Percentiles rank a stretch among this genome's conserved stretches.
These are phyloP conservation scores for Castor canadensis DNA, from an alignment of 2,113 vertebrate species.

Conservation along the genomic window DNA sequence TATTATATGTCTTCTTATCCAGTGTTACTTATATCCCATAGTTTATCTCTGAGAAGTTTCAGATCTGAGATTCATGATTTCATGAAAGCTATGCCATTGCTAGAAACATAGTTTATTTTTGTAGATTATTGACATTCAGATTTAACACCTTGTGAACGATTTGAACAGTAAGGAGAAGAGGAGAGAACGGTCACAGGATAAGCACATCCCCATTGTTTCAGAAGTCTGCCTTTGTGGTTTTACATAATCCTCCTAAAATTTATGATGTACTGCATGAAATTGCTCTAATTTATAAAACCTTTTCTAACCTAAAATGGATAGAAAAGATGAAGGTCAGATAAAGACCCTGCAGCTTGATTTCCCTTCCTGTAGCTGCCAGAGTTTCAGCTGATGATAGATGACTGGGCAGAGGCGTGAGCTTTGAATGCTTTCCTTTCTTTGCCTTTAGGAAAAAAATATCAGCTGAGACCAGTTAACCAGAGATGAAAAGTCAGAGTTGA, in stretches of 20 bases:
- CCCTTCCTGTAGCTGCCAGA: conserved; percentile 42
- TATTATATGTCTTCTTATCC: background rate
- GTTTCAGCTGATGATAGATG: conserved; percentile 55
- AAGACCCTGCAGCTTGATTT: conserved; percentile 57
- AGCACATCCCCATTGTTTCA: background rate
- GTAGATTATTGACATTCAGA: background rate
- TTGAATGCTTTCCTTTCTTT: conserved; percentile 21
- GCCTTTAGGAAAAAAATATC: conserved; percentile 34
- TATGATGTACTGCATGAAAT: background rate
- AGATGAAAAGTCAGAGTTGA: conserved; percentile 27
- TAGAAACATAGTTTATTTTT: conserved; percentile 7
- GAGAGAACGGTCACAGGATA: background rate
- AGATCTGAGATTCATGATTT: background rate
- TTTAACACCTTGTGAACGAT: background rate
- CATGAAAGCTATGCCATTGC: background rate
- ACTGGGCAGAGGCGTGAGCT: background rate
- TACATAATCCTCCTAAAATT: conserved; percentile 44
- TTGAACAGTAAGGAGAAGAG: background rate
- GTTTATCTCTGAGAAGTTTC: background rate
- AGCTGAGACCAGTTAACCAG: conserved; percentile 31
- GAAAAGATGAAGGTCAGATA: conserved; percentile 60
- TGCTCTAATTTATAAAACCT: conserved; percentile 39
- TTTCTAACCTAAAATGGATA: conserved; percentile 54
- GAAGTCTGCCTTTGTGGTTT: conserved; percentile 40
- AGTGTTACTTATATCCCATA: background rate